Base-by-base conservation (phyloP, 2,797 vertebrate genomes). In the Danionella dracula region DNA sequence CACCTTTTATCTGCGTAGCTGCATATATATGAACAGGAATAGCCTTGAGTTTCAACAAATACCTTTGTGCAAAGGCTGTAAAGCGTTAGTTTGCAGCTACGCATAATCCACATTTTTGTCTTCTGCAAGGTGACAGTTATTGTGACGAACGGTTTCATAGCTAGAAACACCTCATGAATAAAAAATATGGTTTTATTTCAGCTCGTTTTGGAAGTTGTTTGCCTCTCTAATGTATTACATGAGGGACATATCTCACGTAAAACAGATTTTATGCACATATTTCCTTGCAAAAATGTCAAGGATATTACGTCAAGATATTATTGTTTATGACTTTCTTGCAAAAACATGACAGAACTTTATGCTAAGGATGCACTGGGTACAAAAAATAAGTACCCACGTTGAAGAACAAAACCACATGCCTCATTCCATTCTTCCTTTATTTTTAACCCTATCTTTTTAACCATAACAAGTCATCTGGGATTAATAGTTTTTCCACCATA, bases 161-260 rank as follows among this genome's bases (percentile, higher is more conserved):
- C 13, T 21, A 40, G 72, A 38, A 71, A 57, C 35, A 61, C 19
- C 59, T 71, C 59, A 73, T 73, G 64, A 73, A 73, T 76, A 76
- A 68, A 61, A 60, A 68, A 73, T 71, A 46, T 31, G 10, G 31
- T 42, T 44, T 59, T 45, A 40, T 59, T 69, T 53, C 59, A 54
- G 56, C 34, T 68, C 55, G 68, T 42, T 64, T 51, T 32, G 21
- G 23, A 15, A 13, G 50, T 67, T 17, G 11, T 70, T 62, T 38
- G 37, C 27, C 35, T 45, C 46, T 37, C 12, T 66, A 66, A 70
- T 62, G 44, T 58, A 57, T 37, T 10, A 12, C 23, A 54, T 29
- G 58, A 62, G 66, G 59, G 48, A 34, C 53, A 13, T 46, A 35
- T 35, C 23, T 57, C 50, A 15, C 15, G 48, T 68, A 57, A 58